A percentile compares a stretch with the other conserved stretches of the same genome.
Conservation (phyloP, 2,888 invertebrate genomes). For the Ectemnius continuus region DNA sequence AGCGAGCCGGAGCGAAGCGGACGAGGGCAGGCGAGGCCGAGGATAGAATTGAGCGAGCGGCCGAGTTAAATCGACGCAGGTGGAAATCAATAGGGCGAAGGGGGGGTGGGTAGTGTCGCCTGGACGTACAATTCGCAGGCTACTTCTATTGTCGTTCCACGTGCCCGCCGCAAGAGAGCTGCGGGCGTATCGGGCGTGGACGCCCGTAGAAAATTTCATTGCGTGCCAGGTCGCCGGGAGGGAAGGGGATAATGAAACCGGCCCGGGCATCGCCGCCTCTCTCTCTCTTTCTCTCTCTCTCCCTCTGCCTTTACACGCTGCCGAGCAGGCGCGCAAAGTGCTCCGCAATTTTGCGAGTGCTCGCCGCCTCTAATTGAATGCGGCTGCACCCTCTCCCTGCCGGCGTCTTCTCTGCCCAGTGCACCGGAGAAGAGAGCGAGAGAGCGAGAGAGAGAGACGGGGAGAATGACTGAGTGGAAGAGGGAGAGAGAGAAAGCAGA, state of each 20-base stretch:
- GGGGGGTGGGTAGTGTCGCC: conserved; percentile 22
- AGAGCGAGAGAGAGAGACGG: neutral
- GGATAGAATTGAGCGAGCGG: neutral
- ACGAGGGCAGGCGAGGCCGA: too few species aligned
- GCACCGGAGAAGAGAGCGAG: neutral
- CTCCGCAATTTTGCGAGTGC: conserved; percentile 41
- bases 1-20: conserved; percentile 21
- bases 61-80: conserved; percentile 58
- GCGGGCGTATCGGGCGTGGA: conserved; percentile 5
- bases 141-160: conserved; percentile 48
- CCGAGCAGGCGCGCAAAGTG: conserved; percentile 28
- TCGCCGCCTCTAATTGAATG: conserved; percentile 46
- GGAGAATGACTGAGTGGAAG: too few species aligned
- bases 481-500: neutral
- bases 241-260: conserved; percentile 44
- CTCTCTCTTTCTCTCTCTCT: neutral
- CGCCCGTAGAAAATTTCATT: conserved; percentile 54
- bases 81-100: conserved; percentile 58
- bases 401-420: neutral
- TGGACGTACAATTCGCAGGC: conserved; percentile 53
- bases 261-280: neutral
- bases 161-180: conserved; percentile 25
- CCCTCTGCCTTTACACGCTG: conserved; percentile 10
- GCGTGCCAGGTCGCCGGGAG: conserved; percentile 25
- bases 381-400: conserved; percentile 1